Evolutionary conservation across 2,888 invertebrate species (phyloP).

Genomic region (Parnassius orleans): DNA sequence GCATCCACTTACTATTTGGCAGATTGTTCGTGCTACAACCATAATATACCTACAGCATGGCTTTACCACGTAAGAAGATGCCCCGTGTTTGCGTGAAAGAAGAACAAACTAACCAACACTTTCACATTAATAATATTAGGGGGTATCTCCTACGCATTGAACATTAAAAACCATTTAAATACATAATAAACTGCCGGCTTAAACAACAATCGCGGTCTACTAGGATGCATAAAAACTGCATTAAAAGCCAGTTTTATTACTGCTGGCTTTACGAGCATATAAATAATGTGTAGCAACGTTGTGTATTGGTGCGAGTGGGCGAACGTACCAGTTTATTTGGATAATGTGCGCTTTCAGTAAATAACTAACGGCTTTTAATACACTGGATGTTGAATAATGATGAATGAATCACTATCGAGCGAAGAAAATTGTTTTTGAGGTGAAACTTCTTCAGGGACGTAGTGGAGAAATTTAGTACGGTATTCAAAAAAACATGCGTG

Average conservation of each 20-base stretch:
- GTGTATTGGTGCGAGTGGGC: neutral
- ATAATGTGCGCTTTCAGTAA: constrained; percentile 26
- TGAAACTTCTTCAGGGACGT: too few relatives aligned
- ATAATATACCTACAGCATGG: too few relatives aligned
- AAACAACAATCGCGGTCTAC: constrained; percentile 9
- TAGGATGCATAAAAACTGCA: constrained; percentile 27
- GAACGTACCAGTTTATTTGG: constrained; percentile 25
- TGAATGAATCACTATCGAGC: neutral
- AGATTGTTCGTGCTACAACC: too few relatives aligned
- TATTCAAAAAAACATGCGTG: too few relatives aligned
- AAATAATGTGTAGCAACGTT: constrained; percentile 23
- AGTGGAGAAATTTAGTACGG: too few relatives aligned
- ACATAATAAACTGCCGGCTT: neutral
- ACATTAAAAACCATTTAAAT: neutral
- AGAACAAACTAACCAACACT: too few relatives aligned
- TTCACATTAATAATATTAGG: too few relatives aligned
- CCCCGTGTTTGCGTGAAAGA: too few relatives aligned
- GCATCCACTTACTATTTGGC: too few relatives aligned
- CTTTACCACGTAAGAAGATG: too few relatives aligned
- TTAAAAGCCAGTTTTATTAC: constrained; percentile 28
- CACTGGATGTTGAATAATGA: constrained; percentile 24
- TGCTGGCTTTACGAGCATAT: constrained; percentile 27
- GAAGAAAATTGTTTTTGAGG: too few relatives aligned
- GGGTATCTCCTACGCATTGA: too few relatives aligned
- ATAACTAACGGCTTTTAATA: constrained; percentile 26